phyloP scores from a whole-genome alignment of 2,113 vertebrate species.

The Uria lomvia region DNA sequence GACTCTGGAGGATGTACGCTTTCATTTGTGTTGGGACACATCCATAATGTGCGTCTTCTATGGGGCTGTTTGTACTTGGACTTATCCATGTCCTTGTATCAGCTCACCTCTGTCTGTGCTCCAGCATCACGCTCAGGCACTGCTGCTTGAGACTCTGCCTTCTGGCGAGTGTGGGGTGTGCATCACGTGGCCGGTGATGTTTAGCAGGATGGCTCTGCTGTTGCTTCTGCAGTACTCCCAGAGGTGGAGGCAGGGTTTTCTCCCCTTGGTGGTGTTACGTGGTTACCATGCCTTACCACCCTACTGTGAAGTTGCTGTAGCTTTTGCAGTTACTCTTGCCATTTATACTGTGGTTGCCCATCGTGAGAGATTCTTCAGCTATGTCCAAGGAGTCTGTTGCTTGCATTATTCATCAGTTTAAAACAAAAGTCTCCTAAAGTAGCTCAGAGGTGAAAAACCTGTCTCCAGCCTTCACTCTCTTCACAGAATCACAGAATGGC shows the following conservation, averaged over 20 bases:
- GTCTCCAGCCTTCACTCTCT: not conserved
- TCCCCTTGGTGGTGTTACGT: no score
- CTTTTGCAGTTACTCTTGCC: not conserved
- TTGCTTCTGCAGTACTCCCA: not conserved
- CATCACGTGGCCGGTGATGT: accelerated
- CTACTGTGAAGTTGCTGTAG: not conserved
- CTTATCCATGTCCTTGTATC: not conserved
- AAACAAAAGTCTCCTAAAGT: not conserved
- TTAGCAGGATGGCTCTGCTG: not conserved
- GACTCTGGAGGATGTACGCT: not conserved
- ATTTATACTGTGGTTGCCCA: not conserved
- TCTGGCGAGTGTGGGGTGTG: not conserved
- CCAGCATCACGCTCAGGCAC: not conserved
- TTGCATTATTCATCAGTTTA: not conserved
- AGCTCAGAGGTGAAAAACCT: not conserved
- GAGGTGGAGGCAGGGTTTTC: not conserved
- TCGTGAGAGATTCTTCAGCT: not conserved
- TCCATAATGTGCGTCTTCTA: not conserved
- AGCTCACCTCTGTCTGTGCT: not conserved
- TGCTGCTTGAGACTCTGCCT: not conserved
- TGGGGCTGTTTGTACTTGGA: not conserved
- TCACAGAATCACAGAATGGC: not conserved
- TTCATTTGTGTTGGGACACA: not conserved
- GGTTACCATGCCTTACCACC: not conserved
- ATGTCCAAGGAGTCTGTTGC: not conserved